Percentiles rank a stretch among this genome's conserved stretches.
Conservation (phyloP, 2,797 vertebrate genomes). For the Phrynocephalus vlangalii region DNA sequence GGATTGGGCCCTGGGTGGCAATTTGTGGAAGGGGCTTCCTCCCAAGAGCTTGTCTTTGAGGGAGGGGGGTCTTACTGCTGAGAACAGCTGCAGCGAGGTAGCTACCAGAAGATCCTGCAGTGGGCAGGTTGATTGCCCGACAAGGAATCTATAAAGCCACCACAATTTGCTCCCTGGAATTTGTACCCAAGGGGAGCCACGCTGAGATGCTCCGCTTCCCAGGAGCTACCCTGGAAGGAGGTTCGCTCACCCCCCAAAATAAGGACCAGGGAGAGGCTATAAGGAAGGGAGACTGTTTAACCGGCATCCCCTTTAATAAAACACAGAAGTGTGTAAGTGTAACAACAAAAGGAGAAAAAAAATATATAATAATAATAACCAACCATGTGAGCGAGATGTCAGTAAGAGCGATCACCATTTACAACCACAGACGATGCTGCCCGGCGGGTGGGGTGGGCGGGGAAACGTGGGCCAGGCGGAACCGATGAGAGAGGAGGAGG, state of each 20-base stretch:
- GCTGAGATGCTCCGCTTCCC: no score
- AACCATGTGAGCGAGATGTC: conserved; percentile 75
- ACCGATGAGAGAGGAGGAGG: background rate
- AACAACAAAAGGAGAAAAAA: conserved; percentile 80
- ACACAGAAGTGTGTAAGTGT: conserved; percentile 84
- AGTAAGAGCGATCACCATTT: conserved; percentile 88
- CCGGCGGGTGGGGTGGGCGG: conserved; percentile 32
- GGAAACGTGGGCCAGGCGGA: background rate
- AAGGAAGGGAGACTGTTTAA: conserved; percentile 49
- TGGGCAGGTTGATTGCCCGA: background rate
- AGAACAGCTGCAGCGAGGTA: no score
- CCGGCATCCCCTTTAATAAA: conserved; percentile 90
- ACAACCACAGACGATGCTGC: conserved; percentile 89
- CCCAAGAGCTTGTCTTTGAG: background rate
- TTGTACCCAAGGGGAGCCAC: background rate
- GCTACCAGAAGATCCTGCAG: background rate
- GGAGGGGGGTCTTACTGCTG: background rate
- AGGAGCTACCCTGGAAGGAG: no score
- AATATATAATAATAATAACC: conserved; percentile 62
- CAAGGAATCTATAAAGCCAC: no score
- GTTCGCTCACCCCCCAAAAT: background rate
- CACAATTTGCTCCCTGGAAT: background rate
- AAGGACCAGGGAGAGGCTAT: background rate
- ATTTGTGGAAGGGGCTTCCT: no score
- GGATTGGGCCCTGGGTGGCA: background rate